These are phyloP conservation scores for Leucoptera coffeella DNA, from an alignment of 2,888 invertebrate genomes.

Conservation along the genomic window DNA sequence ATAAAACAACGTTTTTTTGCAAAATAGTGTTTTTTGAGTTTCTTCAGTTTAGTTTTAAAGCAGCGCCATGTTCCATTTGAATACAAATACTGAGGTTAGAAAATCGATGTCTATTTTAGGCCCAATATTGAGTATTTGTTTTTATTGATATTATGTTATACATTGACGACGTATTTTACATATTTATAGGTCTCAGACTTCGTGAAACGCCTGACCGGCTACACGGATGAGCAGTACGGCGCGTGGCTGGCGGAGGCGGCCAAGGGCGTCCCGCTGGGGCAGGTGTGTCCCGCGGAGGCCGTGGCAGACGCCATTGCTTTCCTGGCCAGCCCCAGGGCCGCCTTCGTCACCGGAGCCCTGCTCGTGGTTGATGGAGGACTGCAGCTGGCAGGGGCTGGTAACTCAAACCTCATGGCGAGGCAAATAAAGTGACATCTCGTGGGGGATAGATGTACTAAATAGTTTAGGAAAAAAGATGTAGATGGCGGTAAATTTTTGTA, in stretches of 20 bases:
- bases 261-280: constrained; percentile 41
- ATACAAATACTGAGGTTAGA: constrained; percentile 3
- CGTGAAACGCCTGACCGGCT: constrained; percentile 65
- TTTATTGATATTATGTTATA: too few species aligned
- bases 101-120: constrained; percentile 50
- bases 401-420: constrained; percentile 3
- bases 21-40: too few species aligned
- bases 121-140: too few species aligned
- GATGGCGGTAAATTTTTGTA: too few species aligned
- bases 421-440: constrained; percentile 3
- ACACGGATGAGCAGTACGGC: constrained; percentile 4
- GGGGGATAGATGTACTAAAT: too few species aligned
- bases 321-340: constrained; percentile 69
- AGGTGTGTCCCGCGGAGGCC: constrained; percentile 33
- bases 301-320: constrained; percentile 75
- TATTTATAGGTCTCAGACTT: constrained; percentile 75
- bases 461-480: too few species aligned
- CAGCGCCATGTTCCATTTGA: too few species aligned
- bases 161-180: too few species aligned
- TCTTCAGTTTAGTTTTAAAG: too few species aligned
- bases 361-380: constrained; percentile 6
- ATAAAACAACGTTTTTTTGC: too few species aligned
- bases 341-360: constrained; percentile 68
- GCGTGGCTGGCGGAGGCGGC: constrained; percentile 17
- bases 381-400: constrained; percentile 4